These are phyloP conservation scores for Rana temporaria DNA, from an alignment of 2,113 vertebrate genomes.

Conservation along the genomic window DNA sequence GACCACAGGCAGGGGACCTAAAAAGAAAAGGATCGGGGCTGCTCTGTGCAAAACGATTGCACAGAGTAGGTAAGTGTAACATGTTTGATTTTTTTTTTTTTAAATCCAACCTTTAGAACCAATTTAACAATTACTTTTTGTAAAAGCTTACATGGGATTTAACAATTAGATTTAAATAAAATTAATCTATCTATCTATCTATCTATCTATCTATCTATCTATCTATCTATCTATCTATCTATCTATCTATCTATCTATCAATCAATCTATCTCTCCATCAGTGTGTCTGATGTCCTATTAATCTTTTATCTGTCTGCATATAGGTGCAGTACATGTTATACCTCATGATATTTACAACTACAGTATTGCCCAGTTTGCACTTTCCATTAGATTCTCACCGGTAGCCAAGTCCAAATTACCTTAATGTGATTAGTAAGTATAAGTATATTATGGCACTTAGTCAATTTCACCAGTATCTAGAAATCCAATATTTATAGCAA, in stretches of 20 bases:
- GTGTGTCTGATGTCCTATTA: background rate
- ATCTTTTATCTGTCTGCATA: background rate
- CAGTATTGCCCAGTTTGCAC: constrained; percentile 17
- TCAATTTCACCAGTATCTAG: background rate
- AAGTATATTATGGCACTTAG: constrained; percentile 5
- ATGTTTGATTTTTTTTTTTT: no score
- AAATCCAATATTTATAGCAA: constrained; percentile 21
- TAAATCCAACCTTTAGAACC: no score
- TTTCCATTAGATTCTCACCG: background rate
- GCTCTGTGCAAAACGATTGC: no score
- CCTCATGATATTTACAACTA: background rate
- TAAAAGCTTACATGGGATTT: no score
- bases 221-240: background rate
- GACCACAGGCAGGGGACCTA: no score
- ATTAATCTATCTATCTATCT: no score
- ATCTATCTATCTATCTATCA: background rate
- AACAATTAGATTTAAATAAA: no score
- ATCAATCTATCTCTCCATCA: background rate
- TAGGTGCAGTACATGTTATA: background rate
- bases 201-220: no score
- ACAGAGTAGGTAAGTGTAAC: no score
- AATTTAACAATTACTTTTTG: no score
- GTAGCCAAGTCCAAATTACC: constrained; percentile 12
- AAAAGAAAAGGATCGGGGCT: no score
- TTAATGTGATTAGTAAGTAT: constrained; percentile 27